Evolutionary conservation across 2,888 invertebrate genomes (phyloP).

Genomic region (Ernsta delagoae): DNA sequence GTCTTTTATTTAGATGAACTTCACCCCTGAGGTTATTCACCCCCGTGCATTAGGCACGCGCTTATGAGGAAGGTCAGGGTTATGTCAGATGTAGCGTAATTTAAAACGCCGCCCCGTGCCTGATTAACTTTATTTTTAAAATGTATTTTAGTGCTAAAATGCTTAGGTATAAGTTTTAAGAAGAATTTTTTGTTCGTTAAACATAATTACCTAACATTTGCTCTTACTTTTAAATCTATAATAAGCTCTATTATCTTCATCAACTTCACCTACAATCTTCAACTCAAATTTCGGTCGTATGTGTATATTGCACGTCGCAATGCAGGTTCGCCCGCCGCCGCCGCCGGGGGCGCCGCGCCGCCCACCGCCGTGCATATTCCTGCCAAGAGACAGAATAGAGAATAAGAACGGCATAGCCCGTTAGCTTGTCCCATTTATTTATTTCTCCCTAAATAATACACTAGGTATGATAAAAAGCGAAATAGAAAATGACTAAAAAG

Average conservation of each 20-base stretch:
- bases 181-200: not conserved
- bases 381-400: not conserved
- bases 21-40: conserved; percentile 77
- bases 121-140: too few species aligned
- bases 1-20: conserved; percentile 77
- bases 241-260: not conserved
- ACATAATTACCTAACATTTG: not conserved
- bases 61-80: conserved; percentile 77
- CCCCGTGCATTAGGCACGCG: conserved; percentile 59
- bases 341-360: not conserved
- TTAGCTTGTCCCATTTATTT: too few species aligned
- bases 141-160: too few species aligned
- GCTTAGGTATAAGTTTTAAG: not conserved
- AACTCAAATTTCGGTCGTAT: conserved; percentile 38
- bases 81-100: conserved; percentile 43
- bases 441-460: too few species aligned
- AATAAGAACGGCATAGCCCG: conserved; percentile 5
- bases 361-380: conserved; percentile 34
- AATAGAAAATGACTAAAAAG: too few species aligned
- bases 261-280: too few species aligned
- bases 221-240: not conserved
- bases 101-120: not conserved
- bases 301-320: conserved; percentile 60
- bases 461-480: too few species aligned
- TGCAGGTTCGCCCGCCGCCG: conserved; percentile 61